phyloP scores from a whole-genome alignment of 2,888 invertebrate species.

The Girardia tigrina region DNA sequence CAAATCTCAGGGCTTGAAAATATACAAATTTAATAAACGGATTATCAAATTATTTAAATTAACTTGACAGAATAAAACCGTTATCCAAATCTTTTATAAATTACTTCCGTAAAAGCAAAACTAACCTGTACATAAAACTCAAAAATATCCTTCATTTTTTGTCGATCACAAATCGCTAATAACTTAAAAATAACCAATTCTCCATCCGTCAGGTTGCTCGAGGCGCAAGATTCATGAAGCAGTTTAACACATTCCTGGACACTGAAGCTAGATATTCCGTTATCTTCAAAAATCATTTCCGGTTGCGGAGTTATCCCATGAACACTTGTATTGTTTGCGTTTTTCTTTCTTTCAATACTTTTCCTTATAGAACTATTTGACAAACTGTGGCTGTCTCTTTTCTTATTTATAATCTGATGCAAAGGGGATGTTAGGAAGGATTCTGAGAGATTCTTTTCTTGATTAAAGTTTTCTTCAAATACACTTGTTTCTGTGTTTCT shows the following conservation, averaged over 20 bases:
- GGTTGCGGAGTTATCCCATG: neutral
- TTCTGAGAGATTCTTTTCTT: neutral
- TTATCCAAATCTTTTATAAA: no score
- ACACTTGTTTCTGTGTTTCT: neutral
- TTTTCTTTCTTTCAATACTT: neutral
- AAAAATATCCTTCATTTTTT: neutral
- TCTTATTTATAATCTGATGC: neutral
- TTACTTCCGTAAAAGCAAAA: no score
- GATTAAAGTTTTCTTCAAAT: neutral
- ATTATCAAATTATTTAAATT: no score
- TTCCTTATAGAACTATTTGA: neutral
- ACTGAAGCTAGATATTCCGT: neutral
- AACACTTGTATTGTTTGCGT: neutral
- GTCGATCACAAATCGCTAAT: neutral
- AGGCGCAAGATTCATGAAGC: neutral
- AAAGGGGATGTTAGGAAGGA: neutral
- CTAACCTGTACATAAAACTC: neutral
- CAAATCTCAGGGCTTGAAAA: no score
- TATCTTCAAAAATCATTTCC: neutral
- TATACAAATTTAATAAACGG: no score
- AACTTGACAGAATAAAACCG: no score
- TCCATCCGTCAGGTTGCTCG: neutral
- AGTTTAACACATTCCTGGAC: neutral
- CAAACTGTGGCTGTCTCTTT: neutral
- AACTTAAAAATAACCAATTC: neutral